Evolutionary conservation across 2,888 invertebrate genomes (phyloP), one percentile per base, ranked within the genome.

Genomic region (Apotomis turbidana): DNA sequence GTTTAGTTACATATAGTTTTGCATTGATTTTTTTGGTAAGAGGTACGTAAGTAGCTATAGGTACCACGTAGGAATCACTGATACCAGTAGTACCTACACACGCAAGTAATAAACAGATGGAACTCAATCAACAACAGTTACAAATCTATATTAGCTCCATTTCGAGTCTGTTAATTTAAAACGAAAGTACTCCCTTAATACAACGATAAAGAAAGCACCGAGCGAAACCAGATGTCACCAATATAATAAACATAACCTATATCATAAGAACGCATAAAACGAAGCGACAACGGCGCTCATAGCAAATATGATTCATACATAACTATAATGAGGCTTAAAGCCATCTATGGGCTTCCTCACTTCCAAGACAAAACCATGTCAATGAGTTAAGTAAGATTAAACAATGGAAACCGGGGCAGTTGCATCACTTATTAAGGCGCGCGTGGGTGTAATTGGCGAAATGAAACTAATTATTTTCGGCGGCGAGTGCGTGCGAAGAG

Each of bases 391-490:
- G 77, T 77, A 78, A 81, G 81, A 85, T 87, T 82, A 84, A 87
- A 87, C 84, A 87, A 87, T 86, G 81, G 79, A 78, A 68, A 67
- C 69, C 69, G 69, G 60, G 57, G 76, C 78, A 75, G 79, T 88
- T 87, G 77, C 78, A 81, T 78, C 81, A 81, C 77, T 78, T 78
- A 75, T 77, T 76, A 83, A 83, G 82, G 82, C 78, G 75, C 78
- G 75, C 81, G 79, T 86, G 85, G 85, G 87, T 79, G 82, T 89
- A 88, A 89, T 90, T 91, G 89, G 81, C 85, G 79, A 89, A 87
- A 90, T 91, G 87, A 88, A 78, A 82, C 78, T 85, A 83, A 88
- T 90, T 87, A 88, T 86, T 87, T 86, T 87, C 82, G 84, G 82
- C 83, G 81, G 78, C 81, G 79, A 80, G 77, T 54, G 62, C 62